A percentile compares a stretch with the other conserved stretches of the same genome.
These are phyloP conservation scores for Dicyrtomina minuta DNA, from an alignment of 2,888 invertebrate genomes.

Conservation along the genomic window DNA sequence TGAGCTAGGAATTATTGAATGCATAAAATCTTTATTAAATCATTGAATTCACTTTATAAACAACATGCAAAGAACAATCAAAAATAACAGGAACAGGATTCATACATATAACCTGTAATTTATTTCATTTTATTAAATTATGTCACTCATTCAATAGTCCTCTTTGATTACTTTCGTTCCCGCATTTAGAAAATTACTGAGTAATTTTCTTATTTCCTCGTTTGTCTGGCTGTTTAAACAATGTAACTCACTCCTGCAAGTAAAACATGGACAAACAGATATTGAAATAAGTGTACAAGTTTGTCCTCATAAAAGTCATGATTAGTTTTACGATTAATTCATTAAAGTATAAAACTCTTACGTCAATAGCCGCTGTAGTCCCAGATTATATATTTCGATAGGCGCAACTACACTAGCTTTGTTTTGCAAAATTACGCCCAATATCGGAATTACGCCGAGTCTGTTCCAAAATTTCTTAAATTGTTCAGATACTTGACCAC, in stretches of 20 bases:
- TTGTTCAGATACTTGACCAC: conserved; percentile 19
- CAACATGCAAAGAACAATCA: conserved; percentile 6
- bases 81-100: conserved; percentile 10
- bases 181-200: conserved; percentile 19
- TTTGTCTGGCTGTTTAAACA: conserved; percentile 9
- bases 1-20: not conserved
- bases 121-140: not conserved
- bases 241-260: conserved; percentile 22
- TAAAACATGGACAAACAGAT: not conserved
- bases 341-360: too few relatives aligned
- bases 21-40: conserved; percentile 18
- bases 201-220: conserved; percentile 20
- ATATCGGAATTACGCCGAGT: conserved; percentile 14
- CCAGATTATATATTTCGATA: conserved; percentile 28
- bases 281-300: not conserved
- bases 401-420: conserved; percentile 18
- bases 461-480: conserved; percentile 24
- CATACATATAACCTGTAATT: conserved; percentile 2
- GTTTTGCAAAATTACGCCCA: conserved; percentile 1
- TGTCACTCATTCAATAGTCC: not conserved
- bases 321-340: not conserved
- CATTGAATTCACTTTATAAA: conserved; percentile 7
- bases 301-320: not conserved
- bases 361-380: conserved; percentile 19
- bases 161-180: conserved; percentile 27